phyloP scores from a whole-genome alignment of 1,140 invertebrate species.

The Cheumatopsyche charites region DNA sequence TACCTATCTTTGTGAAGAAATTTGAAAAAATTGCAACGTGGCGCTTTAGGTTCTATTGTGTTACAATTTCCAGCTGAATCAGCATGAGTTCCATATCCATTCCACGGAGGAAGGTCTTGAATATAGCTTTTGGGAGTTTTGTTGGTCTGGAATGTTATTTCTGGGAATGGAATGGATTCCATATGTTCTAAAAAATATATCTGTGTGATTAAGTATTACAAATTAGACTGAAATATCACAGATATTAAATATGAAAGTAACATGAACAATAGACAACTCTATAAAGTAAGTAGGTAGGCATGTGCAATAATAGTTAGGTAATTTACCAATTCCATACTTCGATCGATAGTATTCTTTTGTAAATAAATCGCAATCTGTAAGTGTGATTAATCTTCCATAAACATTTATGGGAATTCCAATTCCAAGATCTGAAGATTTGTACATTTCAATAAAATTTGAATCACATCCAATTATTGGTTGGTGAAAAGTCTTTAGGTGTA shows the following conservation, averaged over 20 bases:
- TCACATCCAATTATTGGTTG: slow-evolving; percentile 55
- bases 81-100: slow-evolving; percentile 85
- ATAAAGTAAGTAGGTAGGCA: not conserved
- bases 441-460: slow-evolving; percentile 52
- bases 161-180: slow-evolving; percentile 60
- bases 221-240: slow-evolving; percentile 49
- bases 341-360: slow-evolving; percentile 87
- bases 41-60: slow-evolving; percentile 75
- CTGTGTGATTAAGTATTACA: too few species aligned
- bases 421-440: slow-evolving; percentile 68
- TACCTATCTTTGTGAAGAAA: slow-evolving; percentile 80
- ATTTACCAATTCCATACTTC: slow-evolving; percentile 59
- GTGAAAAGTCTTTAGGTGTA: slow-evolving; percentile 64
- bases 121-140: slow-evolving; percentile 51
- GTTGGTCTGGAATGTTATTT: slow-evolving; percentile 53
- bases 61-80: slow-evolving; percentile 87
- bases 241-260: too few species aligned
- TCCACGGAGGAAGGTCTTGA: slow-evolving; percentile 81
- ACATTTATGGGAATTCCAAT: slow-evolving; percentile 82
- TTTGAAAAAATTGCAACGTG: slow-evolving; percentile 78
- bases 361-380: slow-evolving; percentile 85
- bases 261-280: too few species aligned
- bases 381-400: slow-evolving; percentile 78
- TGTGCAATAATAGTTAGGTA: not conserved
- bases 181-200: slow-evolving; percentile 63